Conservation (phyloP, 2,797 vertebrate genomes). For the Gymnothorax reevesii region DNA sequence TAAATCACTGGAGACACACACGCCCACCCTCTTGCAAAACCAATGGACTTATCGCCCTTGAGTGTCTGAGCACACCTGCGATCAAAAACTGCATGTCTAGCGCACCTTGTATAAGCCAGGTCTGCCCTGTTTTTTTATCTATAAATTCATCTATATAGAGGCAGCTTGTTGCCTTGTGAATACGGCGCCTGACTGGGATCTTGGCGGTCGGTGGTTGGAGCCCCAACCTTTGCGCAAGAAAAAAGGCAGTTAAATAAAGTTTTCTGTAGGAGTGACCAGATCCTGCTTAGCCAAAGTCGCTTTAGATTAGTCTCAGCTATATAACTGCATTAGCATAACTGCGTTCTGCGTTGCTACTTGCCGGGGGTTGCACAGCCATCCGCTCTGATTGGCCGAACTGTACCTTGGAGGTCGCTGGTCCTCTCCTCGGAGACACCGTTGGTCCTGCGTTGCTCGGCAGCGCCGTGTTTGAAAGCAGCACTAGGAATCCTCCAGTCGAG, state of each 20-base stretch:
- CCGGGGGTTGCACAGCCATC: background rate
- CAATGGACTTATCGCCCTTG: background rate
- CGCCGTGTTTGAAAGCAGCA: constrained; percentile 80
- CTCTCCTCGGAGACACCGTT: constrained; percentile 76
- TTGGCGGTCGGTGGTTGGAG: background rate
- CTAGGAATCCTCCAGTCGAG: constrained; percentile 84
- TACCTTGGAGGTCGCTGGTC: constrained; percentile 80
- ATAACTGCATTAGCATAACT: too few relatives aligned
- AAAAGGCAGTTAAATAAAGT: too few relatives aligned
- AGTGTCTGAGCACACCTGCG: background rate
- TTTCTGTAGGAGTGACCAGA: too few relatives aligned
- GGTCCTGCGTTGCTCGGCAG: constrained; percentile 77
- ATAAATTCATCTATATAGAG: too few relatives aligned
- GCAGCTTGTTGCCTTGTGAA: too few relatives aligned
- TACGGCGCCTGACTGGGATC: too few relatives aligned
- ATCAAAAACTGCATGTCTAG: background rate
- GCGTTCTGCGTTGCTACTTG: background rate
- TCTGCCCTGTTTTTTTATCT: background rate
- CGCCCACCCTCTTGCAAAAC: background rate
- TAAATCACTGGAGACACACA: background rate
- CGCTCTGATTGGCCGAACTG: background rate
- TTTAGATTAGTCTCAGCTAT: too few relatives aligned
- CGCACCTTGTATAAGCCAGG: background rate
- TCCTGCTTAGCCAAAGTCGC: too few relatives aligned
- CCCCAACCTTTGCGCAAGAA: background rate